Conservation (phyloP, 2,888 invertebrate genomes). For the Chrysolina oricalcia region DNA sequence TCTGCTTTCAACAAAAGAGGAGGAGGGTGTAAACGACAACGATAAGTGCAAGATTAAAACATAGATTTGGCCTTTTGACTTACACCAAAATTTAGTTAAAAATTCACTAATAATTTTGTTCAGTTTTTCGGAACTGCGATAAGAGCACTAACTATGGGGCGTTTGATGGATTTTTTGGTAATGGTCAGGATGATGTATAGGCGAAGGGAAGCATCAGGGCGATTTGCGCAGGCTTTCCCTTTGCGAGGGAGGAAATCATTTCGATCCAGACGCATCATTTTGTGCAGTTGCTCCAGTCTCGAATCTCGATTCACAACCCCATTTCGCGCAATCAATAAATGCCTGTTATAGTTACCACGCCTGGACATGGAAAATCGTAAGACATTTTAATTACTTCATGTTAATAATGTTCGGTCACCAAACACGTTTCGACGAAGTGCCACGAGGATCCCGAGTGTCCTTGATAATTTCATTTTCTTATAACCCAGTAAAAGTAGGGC, state of each 20-base stretch:
- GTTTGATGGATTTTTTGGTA: constrained; percentile 54
- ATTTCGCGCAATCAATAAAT: constrained; percentile 18
- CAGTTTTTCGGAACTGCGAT: constrained; percentile 57
- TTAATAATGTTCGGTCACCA: neutral
- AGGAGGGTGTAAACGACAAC: constrained; percentile 63
- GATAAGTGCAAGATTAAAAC: constrained; percentile 66
- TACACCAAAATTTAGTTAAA: constrained; percentile 67
- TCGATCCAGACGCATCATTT: constrained; percentile 60
- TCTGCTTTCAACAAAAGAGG: constrained; percentile 47
- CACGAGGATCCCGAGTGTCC: neutral
- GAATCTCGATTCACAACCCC: neutral
- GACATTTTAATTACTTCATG: constrained; percentile 27
- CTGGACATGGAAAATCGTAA: constrained; percentile 58
- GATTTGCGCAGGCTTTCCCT: constrained; percentile 46
- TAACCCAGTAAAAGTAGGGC: neutral
- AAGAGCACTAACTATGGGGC: constrained; percentile 50
- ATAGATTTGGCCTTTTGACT: constrained; percentile 59
- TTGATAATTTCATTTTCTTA: too few species aligned
- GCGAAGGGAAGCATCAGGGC: constrained; percentile 36
- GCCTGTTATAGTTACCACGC: constrained; percentile 1
- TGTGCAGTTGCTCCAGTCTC: constrained; percentile 58
- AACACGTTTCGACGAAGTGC: neutral
- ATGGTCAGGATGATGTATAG: constrained; percentile 55
- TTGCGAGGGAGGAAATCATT: constrained; percentile 56
- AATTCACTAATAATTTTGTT: constrained; percentile 68